Evolutionary conservation across 2,888 invertebrate species (phyloP), one percentile per base, ranked within the genome.

Genomic region (Bhutanitis thaidina): DNA sequence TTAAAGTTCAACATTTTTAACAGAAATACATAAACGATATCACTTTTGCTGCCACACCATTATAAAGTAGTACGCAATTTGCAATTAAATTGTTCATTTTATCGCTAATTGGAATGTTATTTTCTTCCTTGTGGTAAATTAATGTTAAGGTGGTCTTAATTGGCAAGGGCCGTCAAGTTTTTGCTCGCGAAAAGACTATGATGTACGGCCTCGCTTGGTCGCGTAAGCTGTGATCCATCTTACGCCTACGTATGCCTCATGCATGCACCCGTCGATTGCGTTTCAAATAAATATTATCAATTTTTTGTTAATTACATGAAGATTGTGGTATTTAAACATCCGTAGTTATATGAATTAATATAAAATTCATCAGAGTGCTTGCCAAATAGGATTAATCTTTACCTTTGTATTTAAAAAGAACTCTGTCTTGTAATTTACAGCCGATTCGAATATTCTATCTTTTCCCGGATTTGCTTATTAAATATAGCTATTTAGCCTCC

Each of bases 61-160:
- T 51, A 25, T 40, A 41, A 43, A 49, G 35, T 50, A 15, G 44
- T 51, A 45, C 35, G 40, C 40, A 41, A 51, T 51, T 51, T 46
- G 51, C 51, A 51, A 51, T 51, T 46, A 46, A 51, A 51, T 46
- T 51, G 50, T 51, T 46, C 40, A 51, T 41, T 51, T 51, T 51
- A 46, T 51, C 45, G 41, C 45, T 51, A 51, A 51, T 51, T 51
- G 51, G 40, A 36, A 25, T 13, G 29, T 51, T 51, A 45, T 46
- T 41, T 45, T 44, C 50, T 51, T 38, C 36, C 45, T 40, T 30
- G 39, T 46, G 45, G 15, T 41, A 41, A 41, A 37, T 45, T 41
- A 40, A 51, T 51, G 41, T 46, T 41, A 30, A 46, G 36, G 16
- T 51, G 45, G 25, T 41, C 51, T 40, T 51, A 51, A 51, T 51